These are phyloP conservation scores for Ennomos erosarius DNA, from an alignment of 2,888 invertebrate genomes.

Conservation along the genomic window DNA sequence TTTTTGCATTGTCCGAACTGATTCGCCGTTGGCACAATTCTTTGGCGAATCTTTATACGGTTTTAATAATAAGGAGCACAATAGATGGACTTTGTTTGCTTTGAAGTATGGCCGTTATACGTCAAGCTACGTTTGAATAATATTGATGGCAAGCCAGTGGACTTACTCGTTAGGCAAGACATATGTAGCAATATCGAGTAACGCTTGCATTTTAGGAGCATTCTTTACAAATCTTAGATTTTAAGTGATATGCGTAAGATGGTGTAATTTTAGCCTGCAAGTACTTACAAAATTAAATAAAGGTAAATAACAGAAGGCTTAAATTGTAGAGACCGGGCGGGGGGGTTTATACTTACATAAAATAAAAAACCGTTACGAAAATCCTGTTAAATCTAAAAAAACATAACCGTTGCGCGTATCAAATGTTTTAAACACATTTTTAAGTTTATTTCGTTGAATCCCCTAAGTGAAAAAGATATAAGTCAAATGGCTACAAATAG, in stretches of 20 bases:
- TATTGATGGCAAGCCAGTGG: slow-evolving; percentile 20
- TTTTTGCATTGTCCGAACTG: slow-evolving; percentile 83
- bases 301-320: too few relatives aligned
- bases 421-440: too few relatives aligned
- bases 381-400: too few relatives aligned
- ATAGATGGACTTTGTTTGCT: slow-evolving; percentile 61
- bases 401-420: too few relatives aligned
- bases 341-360: too few relatives aligned
- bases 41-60: slow-evolving; percentile 71
- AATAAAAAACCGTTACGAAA: too few relatives aligned
- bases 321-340: too few relatives aligned
- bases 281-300: too few relatives aligned
- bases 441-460: neutral
- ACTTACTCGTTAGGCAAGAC: neutral
- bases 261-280: too few relatives aligned
- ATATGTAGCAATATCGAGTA: neutral
- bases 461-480: slow-evolving; percentile 39
- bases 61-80: slow-evolving; percentile 70
- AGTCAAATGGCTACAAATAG: slow-evolving; percentile 60
- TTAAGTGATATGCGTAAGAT: too few relatives aligned
- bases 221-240: too few relatives aligned
- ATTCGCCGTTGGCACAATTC: slow-evolving; percentile 63
- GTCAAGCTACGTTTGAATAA: slow-evolving; percentile 45
- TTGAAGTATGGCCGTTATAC: slow-evolving; percentile 69
- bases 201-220: too few relatives aligned